Conservation (phyloP, 2,113 vertebrate species). For the Lagopus leucura region DNA sequence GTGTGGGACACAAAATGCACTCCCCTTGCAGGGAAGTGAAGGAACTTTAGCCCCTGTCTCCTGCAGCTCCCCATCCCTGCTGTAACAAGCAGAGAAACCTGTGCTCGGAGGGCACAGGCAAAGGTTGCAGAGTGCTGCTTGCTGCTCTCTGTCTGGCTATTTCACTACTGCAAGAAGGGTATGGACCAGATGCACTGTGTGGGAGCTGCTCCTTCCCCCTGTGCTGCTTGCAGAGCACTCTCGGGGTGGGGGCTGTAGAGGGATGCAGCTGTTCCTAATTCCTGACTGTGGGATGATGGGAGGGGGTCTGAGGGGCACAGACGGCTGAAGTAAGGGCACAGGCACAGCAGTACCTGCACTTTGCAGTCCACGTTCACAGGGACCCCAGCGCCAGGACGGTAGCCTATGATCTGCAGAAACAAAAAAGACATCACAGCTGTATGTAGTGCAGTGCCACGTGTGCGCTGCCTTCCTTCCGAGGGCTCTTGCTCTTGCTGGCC, state of each 20-base stretch:
- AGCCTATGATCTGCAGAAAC: constrained; percentile 89
- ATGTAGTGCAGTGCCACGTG: not conserved
- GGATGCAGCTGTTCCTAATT: not conserved
- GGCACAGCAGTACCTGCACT: constrained; percentile 82
- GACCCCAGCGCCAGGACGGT: constrained; percentile 88
- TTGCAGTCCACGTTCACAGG: constrained; percentile 89
- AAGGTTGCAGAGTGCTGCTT: not conserved
- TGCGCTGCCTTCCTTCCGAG: accelerated
- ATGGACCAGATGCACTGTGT: not conserved
- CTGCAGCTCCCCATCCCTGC: not conserved
- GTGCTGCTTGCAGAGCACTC: not conserved
- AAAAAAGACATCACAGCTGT: not conserved
- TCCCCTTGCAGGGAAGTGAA: not conserved
- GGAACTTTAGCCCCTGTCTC: not conserved
- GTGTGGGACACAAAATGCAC: not conserved
- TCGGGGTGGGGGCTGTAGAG: not conserved
- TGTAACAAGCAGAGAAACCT: accelerated
- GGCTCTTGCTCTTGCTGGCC: not conserved
- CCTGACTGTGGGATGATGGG: accelerated
- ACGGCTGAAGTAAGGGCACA: not conserved
- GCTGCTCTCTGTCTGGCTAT: not conserved
- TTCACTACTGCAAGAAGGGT: not conserved
- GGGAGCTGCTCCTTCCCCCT: not conserved
- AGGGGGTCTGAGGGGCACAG: accelerated
- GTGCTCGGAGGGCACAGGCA: accelerated